Percentiles rank a stretch among this genome's conserved stretches.
These are phyloP conservation scores for Crotalus adamanteus DNA, from an alignment of 2,797 vertebrate genomes.

Conservation along the genomic window DNA sequence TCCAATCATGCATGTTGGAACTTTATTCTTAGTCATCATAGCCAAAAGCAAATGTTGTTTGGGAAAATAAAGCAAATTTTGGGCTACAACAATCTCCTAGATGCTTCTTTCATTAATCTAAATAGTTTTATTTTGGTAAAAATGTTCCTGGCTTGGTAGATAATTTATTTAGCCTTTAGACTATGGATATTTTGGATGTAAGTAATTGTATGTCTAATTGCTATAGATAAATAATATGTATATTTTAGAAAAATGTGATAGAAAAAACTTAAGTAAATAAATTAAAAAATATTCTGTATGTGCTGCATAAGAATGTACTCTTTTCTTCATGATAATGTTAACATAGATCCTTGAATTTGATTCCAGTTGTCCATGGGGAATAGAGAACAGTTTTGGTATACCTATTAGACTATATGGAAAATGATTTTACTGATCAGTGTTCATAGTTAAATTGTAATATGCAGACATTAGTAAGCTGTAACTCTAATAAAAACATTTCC, in stretches of 20 bases:
- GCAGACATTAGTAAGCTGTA: background rate
- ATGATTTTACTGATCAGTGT: fast-evolving
- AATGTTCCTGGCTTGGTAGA: background rate
- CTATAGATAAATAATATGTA: background rate
- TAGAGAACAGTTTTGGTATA: background rate
- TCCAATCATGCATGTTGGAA: background rate
- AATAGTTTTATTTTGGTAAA: background rate
- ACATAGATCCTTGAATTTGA: background rate
- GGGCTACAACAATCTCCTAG: background rate
- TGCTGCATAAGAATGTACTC: background rate
- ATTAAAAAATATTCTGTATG: background rate
- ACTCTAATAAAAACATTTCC: conserved; percentile 1
- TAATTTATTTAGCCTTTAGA: background rate
- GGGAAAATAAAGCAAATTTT: background rate
- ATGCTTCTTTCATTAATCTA: background rate
- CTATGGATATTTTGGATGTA: background rate
- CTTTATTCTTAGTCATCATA: background rate
- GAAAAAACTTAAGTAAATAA: background rate
- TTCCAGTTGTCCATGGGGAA: background rate
- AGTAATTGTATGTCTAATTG: background rate
- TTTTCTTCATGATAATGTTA: background rate
- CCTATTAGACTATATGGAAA: background rate
- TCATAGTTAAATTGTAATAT: fast-evolving
- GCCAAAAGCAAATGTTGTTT: background rate
- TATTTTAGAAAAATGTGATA: background rate